Percentiles rank a stretch among this genome's conserved stretches.
phyloP scores from a whole-genome alignment of 2,888 invertebrate genomes.

The Metacarcinus magister region DNA sequence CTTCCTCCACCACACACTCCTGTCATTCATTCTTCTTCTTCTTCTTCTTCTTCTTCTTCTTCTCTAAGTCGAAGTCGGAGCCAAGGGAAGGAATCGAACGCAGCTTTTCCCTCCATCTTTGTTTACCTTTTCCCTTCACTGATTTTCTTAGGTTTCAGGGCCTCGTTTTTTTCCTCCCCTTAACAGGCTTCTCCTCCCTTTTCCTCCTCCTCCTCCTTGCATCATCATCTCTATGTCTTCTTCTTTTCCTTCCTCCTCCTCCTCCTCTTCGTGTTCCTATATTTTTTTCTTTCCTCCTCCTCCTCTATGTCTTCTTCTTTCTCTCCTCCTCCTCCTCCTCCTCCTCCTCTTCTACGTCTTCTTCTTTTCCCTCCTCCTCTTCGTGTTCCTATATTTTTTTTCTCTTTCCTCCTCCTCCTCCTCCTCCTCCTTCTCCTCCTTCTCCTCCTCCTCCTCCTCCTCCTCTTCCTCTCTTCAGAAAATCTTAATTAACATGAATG shows the following conservation, averaged over 20 bases:
- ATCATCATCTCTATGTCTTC: neutral
- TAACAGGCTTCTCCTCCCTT: neutral
- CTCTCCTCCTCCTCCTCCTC: too few relatives aligned
- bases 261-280: too few relatives aligned
- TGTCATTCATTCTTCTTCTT: neutral
- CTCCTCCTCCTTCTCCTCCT: constrained; percentile 51
- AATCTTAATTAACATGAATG: neutral
- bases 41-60: neutral
- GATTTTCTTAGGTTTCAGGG: neutral
- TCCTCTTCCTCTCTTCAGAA: neutral
- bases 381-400: too few relatives aligned
- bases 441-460: constrained; percentile 32
- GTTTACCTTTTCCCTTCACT: constrained; percentile 15
- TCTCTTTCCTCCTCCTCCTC: too few relatives aligned
- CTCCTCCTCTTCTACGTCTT: too few relatives aligned
- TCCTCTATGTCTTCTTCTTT: too few relatives aligned
- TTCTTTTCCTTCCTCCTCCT: too few relatives aligned
- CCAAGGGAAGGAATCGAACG: neutral
- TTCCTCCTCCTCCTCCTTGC: neutral
- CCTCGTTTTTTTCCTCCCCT: neutral
- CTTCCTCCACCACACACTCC: neutral
- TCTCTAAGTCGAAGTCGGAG: neutral
- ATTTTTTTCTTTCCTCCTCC: too few relatives aligned
- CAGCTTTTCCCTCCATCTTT: neutral
- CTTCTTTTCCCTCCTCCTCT: too few relatives aligned